These are phyloP conservation scores for Stenichneumon culpator DNA, from an alignment of 2,888 invertebrate species.

Conservation along the genomic window DNA sequence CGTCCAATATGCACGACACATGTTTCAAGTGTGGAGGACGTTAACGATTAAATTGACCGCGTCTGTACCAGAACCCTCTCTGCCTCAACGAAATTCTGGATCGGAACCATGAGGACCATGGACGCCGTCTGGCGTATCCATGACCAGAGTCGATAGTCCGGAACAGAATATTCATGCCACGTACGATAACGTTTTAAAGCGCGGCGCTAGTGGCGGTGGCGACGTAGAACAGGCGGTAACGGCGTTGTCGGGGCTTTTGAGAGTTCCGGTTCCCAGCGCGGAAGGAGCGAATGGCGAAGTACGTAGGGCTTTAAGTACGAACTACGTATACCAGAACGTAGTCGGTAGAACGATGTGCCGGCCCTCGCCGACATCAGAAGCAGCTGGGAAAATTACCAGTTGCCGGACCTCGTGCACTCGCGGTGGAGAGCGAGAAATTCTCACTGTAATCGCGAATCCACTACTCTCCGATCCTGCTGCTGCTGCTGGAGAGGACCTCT, in stretches of 20 bases:
- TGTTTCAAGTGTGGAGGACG: background rate
- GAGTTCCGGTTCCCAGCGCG: conserved; percentile 66
- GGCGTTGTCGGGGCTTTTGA: conserved; percentile 42
- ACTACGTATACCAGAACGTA: conserved; percentile 20
- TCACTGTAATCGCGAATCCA: conserved; percentile 61
- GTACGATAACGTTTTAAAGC: conserved; percentile 58
- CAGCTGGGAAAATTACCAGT: conserved; percentile 69
- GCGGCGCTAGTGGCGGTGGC: conserved; percentile 38
- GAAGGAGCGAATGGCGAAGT: conserved; percentile 46
- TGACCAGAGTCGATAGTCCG: conserved; percentile 11
- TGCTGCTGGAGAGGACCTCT: conserved; percentile 42
- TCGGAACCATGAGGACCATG: conserved; percentile 16
- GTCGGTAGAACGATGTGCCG: conserved; percentile 48
- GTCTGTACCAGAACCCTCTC: background rate
- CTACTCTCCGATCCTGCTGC: conserved; percentile 45
- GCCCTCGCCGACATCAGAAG: conserved; percentile 59
- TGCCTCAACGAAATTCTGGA: conserved; percentile 9
- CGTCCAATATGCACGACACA: background rate
- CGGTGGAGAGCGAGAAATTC: conserved; percentile 66
- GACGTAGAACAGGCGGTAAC: conserved; percentile 41
- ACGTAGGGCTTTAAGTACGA: conserved; percentile 42
- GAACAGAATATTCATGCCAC: conserved; percentile 35
- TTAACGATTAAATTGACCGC: conserved; percentile 1
- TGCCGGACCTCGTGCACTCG: conserved; percentile 66
- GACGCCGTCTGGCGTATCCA: background rate